Percentiles rank a stretch among this genome's conserved stretches.
Evolutionary conservation across 1,140 invertebrate genomes (phyloP).

Genomic region (Zaprionus ornatus): DNA sequence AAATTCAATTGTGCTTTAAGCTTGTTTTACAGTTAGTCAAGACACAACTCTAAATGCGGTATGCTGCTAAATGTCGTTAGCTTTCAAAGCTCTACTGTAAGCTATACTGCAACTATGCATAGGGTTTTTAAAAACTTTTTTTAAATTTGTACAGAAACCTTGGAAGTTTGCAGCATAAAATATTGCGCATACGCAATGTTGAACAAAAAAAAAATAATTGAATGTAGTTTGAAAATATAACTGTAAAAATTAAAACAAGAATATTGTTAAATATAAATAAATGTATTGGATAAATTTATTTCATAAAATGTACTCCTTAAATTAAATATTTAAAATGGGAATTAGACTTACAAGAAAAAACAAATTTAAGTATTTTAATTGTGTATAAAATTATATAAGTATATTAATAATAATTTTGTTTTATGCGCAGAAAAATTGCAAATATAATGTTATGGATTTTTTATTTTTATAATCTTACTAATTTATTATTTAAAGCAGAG

Average conservation of each 20-base stretch:
- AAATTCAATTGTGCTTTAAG: conserved; percentile 9
- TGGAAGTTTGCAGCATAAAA: conserved; percentile 30
- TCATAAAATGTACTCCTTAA: background rate
- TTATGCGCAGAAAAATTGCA: no score
- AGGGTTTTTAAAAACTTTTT: background rate
- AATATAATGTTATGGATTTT: no score
- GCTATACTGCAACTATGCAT: background rate
- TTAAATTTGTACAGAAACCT: conserved; percentile 18
- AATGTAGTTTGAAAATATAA: background rate
- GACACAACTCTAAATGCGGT: background rate
- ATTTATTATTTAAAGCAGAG: no score
- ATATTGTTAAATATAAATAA: background rate
- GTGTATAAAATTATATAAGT: no score
- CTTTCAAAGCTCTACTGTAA: conserved; percentile 5
- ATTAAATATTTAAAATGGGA: background rate
- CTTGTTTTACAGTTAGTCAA: conserved; percentile 21
- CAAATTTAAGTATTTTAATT: no score
- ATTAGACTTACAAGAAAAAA: no score
- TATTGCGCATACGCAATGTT: conserved; percentile 28
- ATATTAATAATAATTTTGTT: no score
- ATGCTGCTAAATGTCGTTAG: conserved; percentile 3
- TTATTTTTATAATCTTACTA: no score
- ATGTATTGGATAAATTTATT: background rate
- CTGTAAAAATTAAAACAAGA: background rate
- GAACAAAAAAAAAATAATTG: background rate